Evolutionary conservation across 37 sponge, comb jelly and placozoan species (phyloP).

Genomic region (Chondrilla cf. caribensis): DNA sequence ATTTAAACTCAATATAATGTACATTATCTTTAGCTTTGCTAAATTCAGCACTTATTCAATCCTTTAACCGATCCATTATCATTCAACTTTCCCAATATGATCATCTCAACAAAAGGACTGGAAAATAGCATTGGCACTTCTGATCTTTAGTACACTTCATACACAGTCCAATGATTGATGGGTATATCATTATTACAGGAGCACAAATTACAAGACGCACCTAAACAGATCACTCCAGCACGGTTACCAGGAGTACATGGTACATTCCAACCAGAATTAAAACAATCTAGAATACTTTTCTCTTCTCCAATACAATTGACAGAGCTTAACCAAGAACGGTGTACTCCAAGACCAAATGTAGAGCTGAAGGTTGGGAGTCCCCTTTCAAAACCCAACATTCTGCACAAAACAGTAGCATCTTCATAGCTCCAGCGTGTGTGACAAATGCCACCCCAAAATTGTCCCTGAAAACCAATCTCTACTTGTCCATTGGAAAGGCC

Average conservation of each 20-base stretch:
- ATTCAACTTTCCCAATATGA: no score
- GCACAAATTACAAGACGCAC: not conserved
- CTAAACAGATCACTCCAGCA: slow-evolving; percentile 13
- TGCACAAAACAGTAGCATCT: not conserved
- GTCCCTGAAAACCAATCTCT: not conserved
- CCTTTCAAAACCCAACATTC: not conserved
- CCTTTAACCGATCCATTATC: no score
- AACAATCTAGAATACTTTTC: not conserved
- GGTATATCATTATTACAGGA: no score
- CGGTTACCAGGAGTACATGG: not conserved
- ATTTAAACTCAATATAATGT: no score
- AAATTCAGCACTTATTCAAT: no score
- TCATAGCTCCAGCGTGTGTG: not conserved
- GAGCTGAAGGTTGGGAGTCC: not conserved
- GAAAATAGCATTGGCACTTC: no score
- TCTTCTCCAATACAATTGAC: not conserved
- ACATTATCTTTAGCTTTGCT: no score
- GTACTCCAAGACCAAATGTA: not conserved
- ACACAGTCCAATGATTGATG: no score
- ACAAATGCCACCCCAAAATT: not conserved
- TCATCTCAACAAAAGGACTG: no score
- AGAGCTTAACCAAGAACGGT: not conserved
- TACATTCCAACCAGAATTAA: not conserved
- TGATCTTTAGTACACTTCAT: no score
- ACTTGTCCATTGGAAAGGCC: not conserved